phyloP scores from a whole-genome alignment of 2,797 vertebrate genomes.

The Malurus splendens region DNA sequence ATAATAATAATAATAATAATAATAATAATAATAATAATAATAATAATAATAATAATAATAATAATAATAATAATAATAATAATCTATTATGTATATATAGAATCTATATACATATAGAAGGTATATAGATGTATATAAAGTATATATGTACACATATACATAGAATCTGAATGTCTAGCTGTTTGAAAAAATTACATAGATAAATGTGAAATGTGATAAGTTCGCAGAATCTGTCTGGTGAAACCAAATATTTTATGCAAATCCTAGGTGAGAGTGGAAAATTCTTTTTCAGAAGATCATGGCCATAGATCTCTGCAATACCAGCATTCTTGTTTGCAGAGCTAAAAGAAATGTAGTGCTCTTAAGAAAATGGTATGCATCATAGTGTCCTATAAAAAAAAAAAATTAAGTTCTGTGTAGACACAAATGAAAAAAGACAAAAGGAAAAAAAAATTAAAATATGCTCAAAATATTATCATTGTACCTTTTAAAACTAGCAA shows the following conservation, averaged over 20 bases:
- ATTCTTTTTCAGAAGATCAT: neutral
- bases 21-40: neutral
- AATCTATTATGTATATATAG: no score
- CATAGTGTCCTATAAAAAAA: neutral
- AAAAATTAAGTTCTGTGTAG: fast-evolving
- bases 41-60: neutral
- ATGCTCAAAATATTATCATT: neutral
- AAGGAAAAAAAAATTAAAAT: fast-evolving
- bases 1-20: neutral
- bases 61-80: neutral
- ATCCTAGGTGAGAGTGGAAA: neutral
- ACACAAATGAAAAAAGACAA: neutral
- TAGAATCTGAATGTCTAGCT: neutral
- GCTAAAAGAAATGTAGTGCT: neutral
- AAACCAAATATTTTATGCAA: neutral
- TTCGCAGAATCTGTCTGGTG: neutral
- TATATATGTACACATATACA: no score
- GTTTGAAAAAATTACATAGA: neutral
- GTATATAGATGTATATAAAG: no score
- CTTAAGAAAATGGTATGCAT: neutral
- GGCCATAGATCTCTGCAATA: neutral
- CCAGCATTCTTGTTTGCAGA: neutral
- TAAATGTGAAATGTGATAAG: neutral
- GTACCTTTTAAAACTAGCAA: neutral
- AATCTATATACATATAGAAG: no score